A percentile compares a stretch with the other conserved stretches of the same genome.
These are phyloP conservation scores for Lycaena phlaeas DNA, from an alignment of 2,888 invertebrate species.

Conservation along the genomic window DNA sequence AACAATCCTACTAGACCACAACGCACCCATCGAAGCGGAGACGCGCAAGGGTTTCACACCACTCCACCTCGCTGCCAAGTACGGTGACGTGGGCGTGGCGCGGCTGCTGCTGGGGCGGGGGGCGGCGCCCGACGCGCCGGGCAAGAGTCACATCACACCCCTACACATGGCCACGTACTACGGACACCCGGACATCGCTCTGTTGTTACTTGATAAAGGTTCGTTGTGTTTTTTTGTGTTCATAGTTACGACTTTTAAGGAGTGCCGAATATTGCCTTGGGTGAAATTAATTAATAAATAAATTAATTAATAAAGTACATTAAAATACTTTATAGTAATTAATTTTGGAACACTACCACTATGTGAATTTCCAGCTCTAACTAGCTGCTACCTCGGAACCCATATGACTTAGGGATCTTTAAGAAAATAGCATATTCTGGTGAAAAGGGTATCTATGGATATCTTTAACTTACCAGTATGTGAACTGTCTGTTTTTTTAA, in stretches of 20 bases:
- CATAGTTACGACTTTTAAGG: no score
- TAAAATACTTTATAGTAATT: no score
- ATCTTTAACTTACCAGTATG: neutral
- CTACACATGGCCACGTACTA: conserved; percentile 98
- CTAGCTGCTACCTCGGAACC: no score
- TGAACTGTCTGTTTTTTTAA: no score
- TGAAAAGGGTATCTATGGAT: no score
- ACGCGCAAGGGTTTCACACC: conserved; percentile 98
- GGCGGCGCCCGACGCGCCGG: conserved; percentile 89
- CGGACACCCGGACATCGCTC: conserved; percentile 92
- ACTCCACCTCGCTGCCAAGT: conserved; percentile 96
- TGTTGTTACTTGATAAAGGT: conserved; percentile 91
- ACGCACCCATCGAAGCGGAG: conserved; percentile 90
- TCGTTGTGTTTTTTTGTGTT: conserved; percentile 5
- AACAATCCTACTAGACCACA: conserved; percentile 90
- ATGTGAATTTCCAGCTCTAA: no score
- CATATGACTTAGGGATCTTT: no score
- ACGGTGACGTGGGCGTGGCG: conserved; percentile 94
- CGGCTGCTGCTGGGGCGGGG: conserved; percentile 89
- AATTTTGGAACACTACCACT: no score
- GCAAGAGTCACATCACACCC: conserved; percentile 95
- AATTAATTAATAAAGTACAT: no score
- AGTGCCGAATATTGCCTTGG: no score
- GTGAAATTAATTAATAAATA: no score
- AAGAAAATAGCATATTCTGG: no score